A percentile compares a stretch with the other conserved stretches of the same genome.
Evolutionary conservation across 2,888 invertebrate genomes (phyloP).

Genomic region (Odontomyia ornata): DNA sequence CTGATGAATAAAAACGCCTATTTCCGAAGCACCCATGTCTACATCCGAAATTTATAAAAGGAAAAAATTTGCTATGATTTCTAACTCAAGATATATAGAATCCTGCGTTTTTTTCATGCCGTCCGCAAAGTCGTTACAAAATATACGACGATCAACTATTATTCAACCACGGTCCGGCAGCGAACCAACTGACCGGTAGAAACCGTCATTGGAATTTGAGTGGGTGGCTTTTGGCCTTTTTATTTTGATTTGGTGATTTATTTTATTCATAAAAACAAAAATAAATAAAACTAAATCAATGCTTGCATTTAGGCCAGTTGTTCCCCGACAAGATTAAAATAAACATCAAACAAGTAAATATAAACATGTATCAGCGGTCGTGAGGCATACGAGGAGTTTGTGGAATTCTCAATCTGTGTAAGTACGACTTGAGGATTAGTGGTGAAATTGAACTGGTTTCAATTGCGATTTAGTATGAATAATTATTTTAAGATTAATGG

Average conservation of each 20-base stretch:
- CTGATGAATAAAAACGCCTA: no score
- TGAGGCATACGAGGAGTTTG: no score
- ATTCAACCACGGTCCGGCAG: neutral
- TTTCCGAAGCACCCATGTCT: no score
- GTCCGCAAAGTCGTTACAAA: neutral
- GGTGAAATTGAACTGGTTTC: neutral
- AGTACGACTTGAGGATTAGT: neutral
- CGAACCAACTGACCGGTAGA: neutral
- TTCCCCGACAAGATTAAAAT: constrained; percentile 8
- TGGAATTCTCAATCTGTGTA: no score
- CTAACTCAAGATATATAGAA: neutral
- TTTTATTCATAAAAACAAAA: neutral
- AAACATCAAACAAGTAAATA: constrained; percentile 11
- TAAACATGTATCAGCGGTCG: neutral
- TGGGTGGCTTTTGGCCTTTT: constrained; percentile 37
- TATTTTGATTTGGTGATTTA: constrained; percentile 34
- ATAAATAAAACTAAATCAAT: constrained; percentile 1
- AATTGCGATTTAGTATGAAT: no score
- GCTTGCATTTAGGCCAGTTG: constrained; percentile 22
- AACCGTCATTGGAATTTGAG: constrained; percentile 6
- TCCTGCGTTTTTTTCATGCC: neutral
- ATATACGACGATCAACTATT: neutral
- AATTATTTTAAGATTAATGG: no score
- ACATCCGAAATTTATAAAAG: no score
- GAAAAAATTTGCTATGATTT: no score